Evolutionary conservation across 1,140 invertebrate genomes (phyloP), one percentile per base, ranked within the genome.

Genomic region (Dendrolimus punctatus): DNA sequence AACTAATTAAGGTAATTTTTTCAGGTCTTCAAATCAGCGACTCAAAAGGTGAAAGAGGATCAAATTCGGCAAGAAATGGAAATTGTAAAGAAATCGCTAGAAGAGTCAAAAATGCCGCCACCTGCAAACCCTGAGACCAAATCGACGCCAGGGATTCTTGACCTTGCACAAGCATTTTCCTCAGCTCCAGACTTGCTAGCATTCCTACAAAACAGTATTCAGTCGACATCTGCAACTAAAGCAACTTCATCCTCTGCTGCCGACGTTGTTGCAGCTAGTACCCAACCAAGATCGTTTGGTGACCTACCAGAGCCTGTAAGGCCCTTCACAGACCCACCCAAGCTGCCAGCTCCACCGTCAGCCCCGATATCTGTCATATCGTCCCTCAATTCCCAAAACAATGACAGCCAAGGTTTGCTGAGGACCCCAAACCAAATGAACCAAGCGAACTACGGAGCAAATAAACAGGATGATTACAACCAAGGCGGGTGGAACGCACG

Each of bases 31-130:
- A 62, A 86, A 57, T 81, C 80, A 0, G 83, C 72, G 6, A 80
- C 74, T 4, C 68, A 80, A 52, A 86, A 83, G 58, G 80, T 85
- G 0, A 85, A 84, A 54, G 80, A 84, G 57, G 64, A 84, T 55
- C 74, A 81, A 55, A 82, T 84, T 23, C 73, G 80, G 4, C 79
- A 85, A 62, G 82, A 85, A 62, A 82, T 85, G 79, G 82, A 85
- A 58, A 80, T 84, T 40, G 82, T 85, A 4, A 82, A 82, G 55
- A 84, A 85, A 53, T 84, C 78, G 7, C 46, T 85, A 38, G 73
- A 82, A 51, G 79, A 76, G 49, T 57, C 70, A 5, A 58, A 65
- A 53, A 10, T 42, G 6, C 9, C 46, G 42, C 2, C 9, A 6
- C 8, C 37, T 8, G 39, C 8, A 7, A 36, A 9, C 39, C 40